phyloP scores from a whole-genome alignment of 2,888 invertebrate species.

The Drosophila paramelanica region DNA sequence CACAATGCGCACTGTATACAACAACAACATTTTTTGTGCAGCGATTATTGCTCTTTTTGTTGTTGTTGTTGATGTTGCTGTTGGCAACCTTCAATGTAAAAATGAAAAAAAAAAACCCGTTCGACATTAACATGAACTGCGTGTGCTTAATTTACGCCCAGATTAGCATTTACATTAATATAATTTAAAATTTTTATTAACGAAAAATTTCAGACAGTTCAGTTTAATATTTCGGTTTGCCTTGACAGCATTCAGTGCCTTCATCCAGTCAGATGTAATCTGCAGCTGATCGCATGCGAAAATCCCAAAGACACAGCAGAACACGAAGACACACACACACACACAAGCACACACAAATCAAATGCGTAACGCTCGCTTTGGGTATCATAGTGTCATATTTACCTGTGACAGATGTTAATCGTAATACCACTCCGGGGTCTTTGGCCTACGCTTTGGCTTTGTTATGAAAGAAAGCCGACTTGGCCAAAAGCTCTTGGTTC shows the following conservation, averaged over 20 bases:
- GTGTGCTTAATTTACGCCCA: conserved; percentile 75
- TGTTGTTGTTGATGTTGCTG: conserved; percentile 16
- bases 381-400: conserved; percentile 40
- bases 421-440: conserved; percentile 51
- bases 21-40: conserved; percentile 40
- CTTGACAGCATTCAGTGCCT: conserved; percentile 38
- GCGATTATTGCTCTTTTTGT: conserved; percentile 32
- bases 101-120: conserved; percentile 63
- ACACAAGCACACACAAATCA: conserved; percentile 9
- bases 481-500: conserved; percentile 18
- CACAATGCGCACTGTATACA: conserved; percentile 38
- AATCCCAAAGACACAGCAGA: conserved; percentile 16
- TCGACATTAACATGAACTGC: conserved; percentile 50
- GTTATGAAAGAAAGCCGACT: conserved; percentile 49
- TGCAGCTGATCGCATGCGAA: conserved; percentile 33
- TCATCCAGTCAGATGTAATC: conserved; percentile 31
- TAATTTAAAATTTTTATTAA: conserved; percentile 75
- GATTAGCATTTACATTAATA: conserved; percentile 74
- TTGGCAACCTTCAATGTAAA: conserved; percentile 62
- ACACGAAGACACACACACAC: not conserved
- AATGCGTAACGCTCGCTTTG: conserved; percentile 23
- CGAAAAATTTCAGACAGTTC: conserved; percentile 47
- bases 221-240: conserved; percentile 29
- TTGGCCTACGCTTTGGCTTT: conserved; percentile 61
- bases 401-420: conserved; percentile 57